phyloP scores from a whole-genome alignment of 2,888 invertebrate species.

The Melieria omissa region DNA sequence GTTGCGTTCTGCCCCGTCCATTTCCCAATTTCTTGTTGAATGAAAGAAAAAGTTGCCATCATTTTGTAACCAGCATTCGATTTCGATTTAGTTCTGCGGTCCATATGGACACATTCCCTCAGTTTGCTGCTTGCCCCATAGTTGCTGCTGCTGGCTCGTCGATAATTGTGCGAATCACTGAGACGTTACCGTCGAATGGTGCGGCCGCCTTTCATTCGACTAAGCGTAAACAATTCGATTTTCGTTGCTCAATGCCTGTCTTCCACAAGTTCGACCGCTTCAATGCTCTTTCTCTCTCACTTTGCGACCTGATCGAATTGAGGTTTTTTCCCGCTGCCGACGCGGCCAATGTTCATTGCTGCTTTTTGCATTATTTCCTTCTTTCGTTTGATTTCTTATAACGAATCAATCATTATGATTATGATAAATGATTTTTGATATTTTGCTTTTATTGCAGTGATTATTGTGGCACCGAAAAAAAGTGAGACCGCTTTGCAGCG shows the following conservation, averaged over 20 bases:
- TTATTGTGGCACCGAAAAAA: constrained; percentile 26
- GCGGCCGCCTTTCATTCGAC: not conserved
- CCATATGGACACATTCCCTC: not conserved
- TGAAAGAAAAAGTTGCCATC: too few relatives aligned
- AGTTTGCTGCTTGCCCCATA: not conserved
- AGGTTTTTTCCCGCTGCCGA: constrained; percentile 7
- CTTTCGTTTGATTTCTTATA: constrained; percentile 37
- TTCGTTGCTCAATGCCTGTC: constrained; percentile 18
- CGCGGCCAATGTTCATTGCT: constrained; percentile 18
- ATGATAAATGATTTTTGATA: constrained; percentile 60
- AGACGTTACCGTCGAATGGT: constrained; percentile 2
- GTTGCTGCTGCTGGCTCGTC: not conserved
- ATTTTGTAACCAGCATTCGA: too few relatives aligned
- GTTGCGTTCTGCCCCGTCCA: too few relatives aligned
- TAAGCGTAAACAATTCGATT: constrained; percentile 20
- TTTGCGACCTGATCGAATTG: constrained; percentile 38
- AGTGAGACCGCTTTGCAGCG: too few relatives aligned
- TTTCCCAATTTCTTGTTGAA: too few relatives aligned
- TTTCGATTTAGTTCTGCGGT: constrained; percentile 19
- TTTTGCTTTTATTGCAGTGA: constrained; percentile 14
- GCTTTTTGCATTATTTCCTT: not conserved
- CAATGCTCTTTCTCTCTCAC: constrained; percentile 21
- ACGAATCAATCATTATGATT: constrained; percentile 64
- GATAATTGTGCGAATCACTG: constrained; percentile 31
- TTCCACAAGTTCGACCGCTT: constrained; percentile 7